Percentiles rank a stretch among this genome's conserved stretches.
Conservation (phyloP, 2,113 vertebrate genomes). For the Macaca mulatta region DNA sequence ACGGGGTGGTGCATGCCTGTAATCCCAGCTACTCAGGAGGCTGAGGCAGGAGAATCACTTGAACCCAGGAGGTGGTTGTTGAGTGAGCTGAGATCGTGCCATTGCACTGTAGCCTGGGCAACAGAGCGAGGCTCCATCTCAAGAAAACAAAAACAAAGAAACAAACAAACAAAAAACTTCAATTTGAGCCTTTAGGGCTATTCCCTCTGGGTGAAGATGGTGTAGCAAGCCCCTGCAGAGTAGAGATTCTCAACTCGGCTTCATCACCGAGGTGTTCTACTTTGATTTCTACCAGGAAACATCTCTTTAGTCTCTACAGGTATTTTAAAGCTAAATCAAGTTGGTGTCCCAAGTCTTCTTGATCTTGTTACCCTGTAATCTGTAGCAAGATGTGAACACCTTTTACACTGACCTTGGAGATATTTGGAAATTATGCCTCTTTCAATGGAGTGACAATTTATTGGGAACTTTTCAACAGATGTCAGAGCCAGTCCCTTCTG, state of each 20-base stretch:
- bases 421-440: neutral
- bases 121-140: no score
- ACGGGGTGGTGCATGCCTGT: no score
- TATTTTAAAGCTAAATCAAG: slow-evolving; percentile 15
- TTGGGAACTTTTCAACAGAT: neutral
- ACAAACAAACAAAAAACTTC: neutral
- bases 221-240: neutral
- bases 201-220: neutral
- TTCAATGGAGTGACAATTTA: neutral
- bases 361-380: neutral
- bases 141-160: no score
- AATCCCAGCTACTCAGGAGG: no score
- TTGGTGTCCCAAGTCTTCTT: neutral
- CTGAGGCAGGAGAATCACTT: no score
- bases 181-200: neutral
- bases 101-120: no score
- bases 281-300: neutral
- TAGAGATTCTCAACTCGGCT: neutral
- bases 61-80: no score
- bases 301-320: neutral
- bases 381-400: neutral
- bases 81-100: no score
- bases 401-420: neutral
- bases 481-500: neutral
- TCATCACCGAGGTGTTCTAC: neutral